Base-by-base conservation (phyloP, 2,888 invertebrate genomes). In the Dryobota labecula region DNA sequence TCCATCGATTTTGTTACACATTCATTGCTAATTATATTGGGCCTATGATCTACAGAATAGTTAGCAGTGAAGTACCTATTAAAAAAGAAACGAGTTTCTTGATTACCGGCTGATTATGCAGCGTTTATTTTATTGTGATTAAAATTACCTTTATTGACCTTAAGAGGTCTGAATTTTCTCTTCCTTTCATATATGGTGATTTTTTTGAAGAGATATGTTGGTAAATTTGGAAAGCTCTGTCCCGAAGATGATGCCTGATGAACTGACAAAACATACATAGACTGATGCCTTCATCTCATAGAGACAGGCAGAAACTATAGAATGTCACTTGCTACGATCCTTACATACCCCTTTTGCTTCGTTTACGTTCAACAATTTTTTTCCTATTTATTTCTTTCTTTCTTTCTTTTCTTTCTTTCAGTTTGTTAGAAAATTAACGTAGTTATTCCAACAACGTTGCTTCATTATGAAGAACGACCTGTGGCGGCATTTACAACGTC, bases 21-120 rank as follows among this genome's bases (percentile, higher is more conserved):
- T 80, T 45, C 15, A 41, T 64, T 73, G 47, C 64, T 60, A 79
- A 79, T 64, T 73, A 61, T 49, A 27, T 54, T 18, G 30, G n/a
- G 24, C 27, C 30, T 56, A 33, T 36, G 27, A 57, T 30, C 43
- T 11, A 36, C 36, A 27, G 54, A 71, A 47, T 56, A 53, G 38
- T 71, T 24, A 51, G 9, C 13, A 75, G 15, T 8, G 13, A 61
- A 63, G 58, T 51, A 65, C 18, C 63, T 60, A 63, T 60, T 61
- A 57, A 58, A 49, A 56, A 38, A 45, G 56, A 18, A 70, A 58
- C 18, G 57, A 41, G 24, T 33, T 43, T 53, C 38, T 53, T 41
- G 38, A 73, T 58, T 70, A 73, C 51, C 0, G 9, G 11, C 8
- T 51, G 24, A 77, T 33, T 69, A 47, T 45, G 24, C 45, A 24